Percentiles rank a stretch among this genome's conserved stretches.
Conservation (phyloP, 2,113 vertebrate genomes). For the Clarias macrocephalus region DNA sequence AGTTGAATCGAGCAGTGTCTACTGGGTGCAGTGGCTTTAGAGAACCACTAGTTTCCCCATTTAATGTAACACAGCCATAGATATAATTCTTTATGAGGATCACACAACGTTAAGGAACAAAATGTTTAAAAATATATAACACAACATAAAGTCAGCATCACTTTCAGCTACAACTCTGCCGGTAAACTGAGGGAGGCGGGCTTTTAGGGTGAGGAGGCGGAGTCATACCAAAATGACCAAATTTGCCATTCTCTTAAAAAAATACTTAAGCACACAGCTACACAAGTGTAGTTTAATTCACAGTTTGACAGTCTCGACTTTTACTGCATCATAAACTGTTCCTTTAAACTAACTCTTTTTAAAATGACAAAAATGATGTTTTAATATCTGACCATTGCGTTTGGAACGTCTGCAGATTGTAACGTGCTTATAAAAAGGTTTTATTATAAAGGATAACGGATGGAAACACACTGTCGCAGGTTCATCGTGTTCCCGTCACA, state of each 20-base stretch:
- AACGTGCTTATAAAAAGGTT: background rate
- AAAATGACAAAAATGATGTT: background rate
- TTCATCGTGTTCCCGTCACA: background rate
- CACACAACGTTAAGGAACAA: background rate
- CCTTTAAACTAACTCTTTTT: background rate
- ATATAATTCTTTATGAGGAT: background rate
- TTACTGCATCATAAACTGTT: background rate
- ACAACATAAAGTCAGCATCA: background rate
- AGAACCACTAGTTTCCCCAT: slow-evolving; percentile 7
- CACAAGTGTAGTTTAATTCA: background rate
- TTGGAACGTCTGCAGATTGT: background rate
- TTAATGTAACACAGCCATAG: background rate
- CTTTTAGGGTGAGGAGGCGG: background rate
- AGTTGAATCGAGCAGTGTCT: background rate
- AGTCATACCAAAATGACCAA: background rate
- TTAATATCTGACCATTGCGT: background rate
- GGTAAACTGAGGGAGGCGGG: background rate
- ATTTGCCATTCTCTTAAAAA: background rate
- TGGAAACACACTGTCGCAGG: background rate
- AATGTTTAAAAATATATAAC: no score
- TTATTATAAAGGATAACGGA: background rate
- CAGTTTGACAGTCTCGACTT: no score
- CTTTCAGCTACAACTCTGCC: background rate
- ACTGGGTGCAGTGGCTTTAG: background rate
- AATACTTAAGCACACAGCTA: background rate